A percentile compares a stretch with the other conserved stretches of the same genome.
phyloP scores from a whole-genome alignment of 2,113 vertebrate genomes.

The Cyanoliseus patagonus region DNA sequence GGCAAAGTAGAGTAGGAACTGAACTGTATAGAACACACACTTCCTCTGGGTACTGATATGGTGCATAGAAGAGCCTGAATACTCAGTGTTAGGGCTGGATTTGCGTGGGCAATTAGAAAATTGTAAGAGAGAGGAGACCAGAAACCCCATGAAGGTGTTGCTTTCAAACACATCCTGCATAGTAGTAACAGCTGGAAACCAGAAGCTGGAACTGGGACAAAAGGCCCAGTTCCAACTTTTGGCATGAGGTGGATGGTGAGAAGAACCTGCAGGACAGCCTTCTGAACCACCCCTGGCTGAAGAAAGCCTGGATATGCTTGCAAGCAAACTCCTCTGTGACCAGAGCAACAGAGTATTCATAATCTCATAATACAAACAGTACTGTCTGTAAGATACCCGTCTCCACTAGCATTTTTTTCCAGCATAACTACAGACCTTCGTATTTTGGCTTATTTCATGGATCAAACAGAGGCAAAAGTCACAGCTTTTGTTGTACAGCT shows the following conservation, averaged over 20 bases:
- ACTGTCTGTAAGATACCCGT: neutral
- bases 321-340: neutral
- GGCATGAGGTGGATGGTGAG: neutral
- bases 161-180: neutral
- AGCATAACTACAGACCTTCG: neutral
- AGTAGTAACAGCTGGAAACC: neutral
- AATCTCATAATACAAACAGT: neutral
- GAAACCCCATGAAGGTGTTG: neutral
- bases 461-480: neutral
- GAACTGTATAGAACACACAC: neutral
- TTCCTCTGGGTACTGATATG: neutral
- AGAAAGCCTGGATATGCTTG: neutral
- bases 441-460: neutral
- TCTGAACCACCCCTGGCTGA: neutral
- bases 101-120: neutral
- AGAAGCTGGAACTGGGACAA: neutral
- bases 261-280: neutral
- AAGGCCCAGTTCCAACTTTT: too few relatives aligned
- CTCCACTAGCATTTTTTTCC: neutral
- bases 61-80: neutral
- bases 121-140: neutral
- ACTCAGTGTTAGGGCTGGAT: neutral
- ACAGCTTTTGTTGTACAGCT: neutral
- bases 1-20: neutral
- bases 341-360: neutral